These are phyloP conservation scores for Enoplolaimus lenunculus DNA, from an alignment of 2,888 invertebrate species.

Conservation along the genomic window DNA sequence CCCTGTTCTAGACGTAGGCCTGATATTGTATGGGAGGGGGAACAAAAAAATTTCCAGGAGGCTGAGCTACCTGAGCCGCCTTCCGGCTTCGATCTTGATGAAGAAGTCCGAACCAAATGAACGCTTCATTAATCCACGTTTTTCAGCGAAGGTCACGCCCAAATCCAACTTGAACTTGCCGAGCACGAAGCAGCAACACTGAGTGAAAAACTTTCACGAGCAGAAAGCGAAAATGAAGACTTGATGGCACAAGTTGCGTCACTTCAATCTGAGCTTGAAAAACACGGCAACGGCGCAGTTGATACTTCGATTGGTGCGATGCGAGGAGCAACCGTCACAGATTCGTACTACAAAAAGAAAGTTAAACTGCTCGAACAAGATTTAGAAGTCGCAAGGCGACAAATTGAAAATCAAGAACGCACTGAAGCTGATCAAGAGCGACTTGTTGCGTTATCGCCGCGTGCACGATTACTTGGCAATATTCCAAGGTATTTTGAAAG, in stretches of 20 bases:
- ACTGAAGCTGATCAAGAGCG: constrained; percentile 51
- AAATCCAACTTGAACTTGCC: constrained; percentile 43
- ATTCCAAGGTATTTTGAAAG: not conserved
- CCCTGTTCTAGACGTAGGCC: too few species aligned
- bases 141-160: constrained; percentile 38
- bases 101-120: too few species aligned
- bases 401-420: not conserved
- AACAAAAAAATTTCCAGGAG: too few species aligned
- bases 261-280: constrained; percentile 23
- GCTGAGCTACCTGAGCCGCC: too few species aligned
- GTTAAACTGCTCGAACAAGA: constrained; percentile 52
- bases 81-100: too few species aligned
- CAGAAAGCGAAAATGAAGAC: constrained; percentile 61
- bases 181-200: constrained; percentile 63
- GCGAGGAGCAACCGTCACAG: constrained; percentile 18
- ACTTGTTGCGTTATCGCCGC: constrained; percentile 45
- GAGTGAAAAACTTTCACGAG: constrained; percentile 64
- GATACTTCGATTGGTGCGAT: not conserved
- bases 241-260: constrained; percentile 24
- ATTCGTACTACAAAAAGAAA: constrained; percentile 52
- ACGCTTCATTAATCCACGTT: too few species aligned
- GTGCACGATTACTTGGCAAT: not conserved
- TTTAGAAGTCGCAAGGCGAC: constrained; percentile 51
- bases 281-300: not conserved
- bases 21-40: too few species aligned